Evolutionary conservation across 2,888 invertebrate genomes (phyloP).

Genomic region (Drosophila prolongata): DNA sequence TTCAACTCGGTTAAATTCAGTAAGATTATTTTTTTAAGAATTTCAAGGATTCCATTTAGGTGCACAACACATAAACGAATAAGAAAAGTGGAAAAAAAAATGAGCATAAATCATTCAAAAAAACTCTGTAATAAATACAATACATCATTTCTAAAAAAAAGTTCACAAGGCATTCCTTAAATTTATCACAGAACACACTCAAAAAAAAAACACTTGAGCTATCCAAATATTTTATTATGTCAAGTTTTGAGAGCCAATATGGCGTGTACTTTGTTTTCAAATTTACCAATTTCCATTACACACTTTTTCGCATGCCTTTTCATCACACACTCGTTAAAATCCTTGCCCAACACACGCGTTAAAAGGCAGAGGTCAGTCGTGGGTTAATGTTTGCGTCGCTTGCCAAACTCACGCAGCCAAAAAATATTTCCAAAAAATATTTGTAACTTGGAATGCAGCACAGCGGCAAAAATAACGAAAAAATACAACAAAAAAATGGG

Average conservation of each 20-base stretch:
- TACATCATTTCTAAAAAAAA: too few species aligned
- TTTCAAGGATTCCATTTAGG: too few species aligned
- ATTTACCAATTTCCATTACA: slow-evolving; percentile 35
- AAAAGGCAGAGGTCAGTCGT: slow-evolving; percentile 29
- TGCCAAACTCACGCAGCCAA: slow-evolving; percentile 26
- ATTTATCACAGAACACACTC: too few species aligned
- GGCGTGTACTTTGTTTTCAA: neutral
- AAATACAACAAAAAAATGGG: slow-evolving; percentile 10
- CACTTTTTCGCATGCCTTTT: slow-evolving; percentile 23
- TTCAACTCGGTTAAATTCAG: too few species aligned
- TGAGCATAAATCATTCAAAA: too few species aligned
- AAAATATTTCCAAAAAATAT: slow-evolving; percentile 25
- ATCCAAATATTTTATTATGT: neutral
- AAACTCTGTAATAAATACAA: too few species aligned
- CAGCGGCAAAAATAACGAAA: slow-evolving; percentile 1
- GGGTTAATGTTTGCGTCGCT: slow-evolving; percentile 31
- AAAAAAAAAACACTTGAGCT: too few species aligned
- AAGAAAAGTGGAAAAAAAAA: too few species aligned
- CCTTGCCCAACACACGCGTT: slow-evolving; percentile 35
- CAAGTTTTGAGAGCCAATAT: neutral
- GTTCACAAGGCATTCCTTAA: too few species aligned
- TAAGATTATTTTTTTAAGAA: too few species aligned
- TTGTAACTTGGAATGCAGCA: slow-evolving; percentile 30
- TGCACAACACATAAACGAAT: too few species aligned
- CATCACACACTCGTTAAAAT: slow-evolving; percentile 23